Evolutionary conservation across 2,113 vertebrate species (phyloP).

Genomic region (Pachycephala philippinensis): DNA sequence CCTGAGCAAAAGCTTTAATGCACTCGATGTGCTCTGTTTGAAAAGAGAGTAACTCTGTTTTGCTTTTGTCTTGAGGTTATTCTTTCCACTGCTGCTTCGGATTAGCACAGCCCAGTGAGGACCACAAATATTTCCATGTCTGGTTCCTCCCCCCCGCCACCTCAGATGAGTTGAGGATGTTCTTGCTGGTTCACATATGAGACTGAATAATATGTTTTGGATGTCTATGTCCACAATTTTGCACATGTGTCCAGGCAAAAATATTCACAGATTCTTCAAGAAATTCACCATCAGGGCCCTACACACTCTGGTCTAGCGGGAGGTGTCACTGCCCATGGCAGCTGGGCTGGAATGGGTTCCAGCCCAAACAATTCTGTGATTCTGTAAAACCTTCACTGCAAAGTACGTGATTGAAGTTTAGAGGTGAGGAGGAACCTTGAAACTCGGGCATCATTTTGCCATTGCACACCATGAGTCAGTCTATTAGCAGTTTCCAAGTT

Average conservation of each 20-base stretch:
- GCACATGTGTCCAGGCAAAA: not conserved
- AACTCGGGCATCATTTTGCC: accelerated
- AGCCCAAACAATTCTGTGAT: not conserved
- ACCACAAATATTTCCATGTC: not conserved
- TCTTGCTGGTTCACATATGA: not conserved
- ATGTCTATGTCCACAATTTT: too few relatives aligned
- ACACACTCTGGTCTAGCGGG: not conserved
- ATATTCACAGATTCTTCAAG: not conserved
- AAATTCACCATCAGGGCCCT: not conserved
- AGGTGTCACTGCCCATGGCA: accelerated
- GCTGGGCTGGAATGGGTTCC: not conserved
- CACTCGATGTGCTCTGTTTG: not conserved
- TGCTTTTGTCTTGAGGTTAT: not conserved
- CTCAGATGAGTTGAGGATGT: not conserved
- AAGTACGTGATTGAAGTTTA: not conserved
- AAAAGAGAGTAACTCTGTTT: not conserved
- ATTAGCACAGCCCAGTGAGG: not conserved
- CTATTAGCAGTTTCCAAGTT: not conserved
- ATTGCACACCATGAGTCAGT: not conserved
- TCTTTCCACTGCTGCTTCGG: not conserved
- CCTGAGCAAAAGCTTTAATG: not conserved
- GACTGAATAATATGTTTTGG: not conserved
- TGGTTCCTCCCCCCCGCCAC: not conserved
- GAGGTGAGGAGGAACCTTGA: not conserved
- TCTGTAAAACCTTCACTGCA: not conserved